These are phyloP conservation scores for Callospermophilus lateralis DNA, from an alignment of 2,113 vertebrate genomes.

Conservation along the genomic window DNA sequence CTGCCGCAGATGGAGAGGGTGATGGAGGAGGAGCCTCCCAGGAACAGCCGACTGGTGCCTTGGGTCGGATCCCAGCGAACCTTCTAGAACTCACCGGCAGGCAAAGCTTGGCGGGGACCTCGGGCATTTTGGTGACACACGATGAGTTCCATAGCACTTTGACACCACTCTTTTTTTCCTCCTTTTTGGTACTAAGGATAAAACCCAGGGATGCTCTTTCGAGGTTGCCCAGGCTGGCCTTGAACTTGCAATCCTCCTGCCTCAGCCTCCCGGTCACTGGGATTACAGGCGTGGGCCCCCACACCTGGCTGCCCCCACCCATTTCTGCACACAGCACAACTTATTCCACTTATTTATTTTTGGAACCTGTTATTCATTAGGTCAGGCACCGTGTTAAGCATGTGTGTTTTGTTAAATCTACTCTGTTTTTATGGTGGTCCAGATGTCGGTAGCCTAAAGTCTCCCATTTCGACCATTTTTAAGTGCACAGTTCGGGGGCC, in stretches of 20 bases:
- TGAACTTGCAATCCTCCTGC: too few relatives aligned
- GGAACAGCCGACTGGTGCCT: background rate
- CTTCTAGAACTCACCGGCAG: background rate
- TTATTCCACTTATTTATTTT: background rate
- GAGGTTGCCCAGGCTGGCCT: too few relatives aligned
- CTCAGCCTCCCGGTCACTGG: too few relatives aligned
- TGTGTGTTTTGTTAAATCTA: background rate
- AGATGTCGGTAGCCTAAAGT: background rate
- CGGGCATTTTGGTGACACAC: background rate
- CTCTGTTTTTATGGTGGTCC: background rate
- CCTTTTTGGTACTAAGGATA: too few relatives aligned
- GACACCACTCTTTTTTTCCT: background rate
- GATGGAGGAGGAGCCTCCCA: background rate
- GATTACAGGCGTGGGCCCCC: too few relatives aligned
- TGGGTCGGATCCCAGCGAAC: background rate
- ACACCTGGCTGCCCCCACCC: too few relatives aligned
- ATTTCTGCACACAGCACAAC: background rate
- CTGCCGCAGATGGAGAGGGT: background rate
- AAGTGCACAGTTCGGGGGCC: background rate
- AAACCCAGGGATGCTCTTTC: too few relatives aligned
- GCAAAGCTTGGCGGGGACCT: background rate
- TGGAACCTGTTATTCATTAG: background rate
- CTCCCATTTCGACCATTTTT: background rate
- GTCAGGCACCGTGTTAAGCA: background rate
- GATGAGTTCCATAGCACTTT: background rate